Evolutionary conservation across 64 coral and sea anemone species (phyloP).

Genomic region (Montipora sp.): DNA sequence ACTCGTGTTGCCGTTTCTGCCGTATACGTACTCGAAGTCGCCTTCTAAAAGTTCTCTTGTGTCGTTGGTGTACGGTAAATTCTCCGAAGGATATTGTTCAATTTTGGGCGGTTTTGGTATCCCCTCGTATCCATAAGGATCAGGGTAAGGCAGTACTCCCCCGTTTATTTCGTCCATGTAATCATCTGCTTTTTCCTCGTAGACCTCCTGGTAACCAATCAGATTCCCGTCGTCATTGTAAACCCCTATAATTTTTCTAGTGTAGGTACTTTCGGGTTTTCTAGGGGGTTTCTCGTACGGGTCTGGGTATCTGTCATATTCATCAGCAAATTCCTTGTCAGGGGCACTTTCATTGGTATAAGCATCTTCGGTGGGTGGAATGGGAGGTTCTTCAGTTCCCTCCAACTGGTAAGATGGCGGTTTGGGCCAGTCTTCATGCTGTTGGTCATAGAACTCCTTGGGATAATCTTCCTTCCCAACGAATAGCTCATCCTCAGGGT

Average conservation of each 20-base stretch:
- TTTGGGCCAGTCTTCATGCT: neutral
- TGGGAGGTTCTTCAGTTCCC: neutral
- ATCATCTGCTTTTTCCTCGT: constrained; percentile 41
- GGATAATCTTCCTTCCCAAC: neutral
- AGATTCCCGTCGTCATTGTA: constrained; percentile 27
- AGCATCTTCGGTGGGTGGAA: neutral
- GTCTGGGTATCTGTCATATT: constrained; percentile 11
- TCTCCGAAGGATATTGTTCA: constrained; percentile 13
- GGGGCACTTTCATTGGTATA: constrained; percentile 1
- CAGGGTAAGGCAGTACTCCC: constrained; percentile 6
- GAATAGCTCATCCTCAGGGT: neutral
- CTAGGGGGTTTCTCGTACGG: constrained; percentile 7
- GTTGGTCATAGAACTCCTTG: neutral
- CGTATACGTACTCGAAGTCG: neutral
- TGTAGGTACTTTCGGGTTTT: constrained; percentile 39
- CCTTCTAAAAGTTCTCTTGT: neutral
- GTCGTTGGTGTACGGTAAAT: neutral
- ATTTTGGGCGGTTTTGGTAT: neutral
- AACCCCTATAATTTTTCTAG: constrained; percentile 37
- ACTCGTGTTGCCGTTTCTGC: neutral
- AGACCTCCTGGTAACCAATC: constrained; percentile 43
- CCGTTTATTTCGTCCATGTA: constrained; percentile 22
- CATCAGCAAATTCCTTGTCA: neutral
- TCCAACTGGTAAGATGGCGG: constrained; percentile 1
- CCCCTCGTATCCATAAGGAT: constrained; percentile 6